phyloP scores from a whole-genome alignment of 1,140 invertebrate genomes.

The Neuroterus valhalla region DNA sequence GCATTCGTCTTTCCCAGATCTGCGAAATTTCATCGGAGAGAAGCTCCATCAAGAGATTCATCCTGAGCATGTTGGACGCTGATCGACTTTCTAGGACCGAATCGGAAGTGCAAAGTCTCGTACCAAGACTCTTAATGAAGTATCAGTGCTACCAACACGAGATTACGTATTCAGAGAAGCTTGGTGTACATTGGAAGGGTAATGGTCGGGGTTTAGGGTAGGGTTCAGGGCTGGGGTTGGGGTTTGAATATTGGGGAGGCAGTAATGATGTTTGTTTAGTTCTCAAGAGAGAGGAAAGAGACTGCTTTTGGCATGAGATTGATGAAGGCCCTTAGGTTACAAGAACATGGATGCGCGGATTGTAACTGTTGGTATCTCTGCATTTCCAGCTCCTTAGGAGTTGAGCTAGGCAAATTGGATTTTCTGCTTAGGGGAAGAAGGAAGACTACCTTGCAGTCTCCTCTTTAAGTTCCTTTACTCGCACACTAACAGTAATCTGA shows the following conservation, averaged over 20 bases:
- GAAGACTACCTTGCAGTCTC: slow-evolving; percentile 1
- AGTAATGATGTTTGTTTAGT: slow-evolving; percentile 25
- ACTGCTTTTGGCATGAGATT: background rate
- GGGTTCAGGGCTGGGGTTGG: background rate
- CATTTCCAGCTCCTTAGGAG: slow-evolving; percentile 29
- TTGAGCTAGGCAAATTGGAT: slow-evolving; percentile 56
- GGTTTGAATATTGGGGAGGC: background rate
- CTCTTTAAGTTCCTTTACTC: background rate
- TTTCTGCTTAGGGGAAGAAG: slow-evolving; percentile 44
- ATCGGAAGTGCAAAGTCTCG: slow-evolving; percentile 5
- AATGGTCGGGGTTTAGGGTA: background rate
- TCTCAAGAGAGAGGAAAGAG: slow-evolving; percentile 3
- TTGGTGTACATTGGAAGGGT: slow-evolving; percentile 7
- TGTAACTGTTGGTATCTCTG: slow-evolving; percentile 4
- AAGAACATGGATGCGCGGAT: slow-evolving; percentile 37
- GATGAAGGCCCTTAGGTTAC: background rate
- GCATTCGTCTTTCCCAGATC: slow-evolving; percentile 34
- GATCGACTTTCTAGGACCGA: slow-evolving; percentile 8
- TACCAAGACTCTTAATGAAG: background rate
- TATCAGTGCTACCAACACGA: background rate
- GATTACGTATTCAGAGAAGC: slow-evolving; percentile 6
- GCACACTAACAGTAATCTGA: background rate
- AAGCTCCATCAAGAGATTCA: background rate
- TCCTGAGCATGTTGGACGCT: background rate
- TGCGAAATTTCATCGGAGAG: slow-evolving; percentile 28